Base-by-base conservation (phyloP, 2,888 invertebrate species). In the Baccha elongata region DNA sequence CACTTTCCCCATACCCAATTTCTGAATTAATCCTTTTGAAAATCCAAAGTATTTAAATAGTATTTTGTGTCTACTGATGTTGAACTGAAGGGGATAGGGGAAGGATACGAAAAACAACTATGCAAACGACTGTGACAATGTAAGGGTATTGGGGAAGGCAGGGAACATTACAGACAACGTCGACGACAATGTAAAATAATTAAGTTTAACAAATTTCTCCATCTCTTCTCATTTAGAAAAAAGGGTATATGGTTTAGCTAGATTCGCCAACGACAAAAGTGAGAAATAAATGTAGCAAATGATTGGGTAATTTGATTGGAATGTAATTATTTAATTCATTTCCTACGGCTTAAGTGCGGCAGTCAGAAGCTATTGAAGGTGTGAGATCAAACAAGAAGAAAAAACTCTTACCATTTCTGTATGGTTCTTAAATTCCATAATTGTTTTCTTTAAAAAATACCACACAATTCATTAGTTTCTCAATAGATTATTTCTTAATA, bases 281-380 rank as follows among this genome's bases (percentile, higher is more conserved):
- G 69, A 81, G 85, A 87, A 87, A 86, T 87, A 87, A 87, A 87
- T 87, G 87, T 87, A 87, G 86, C 87, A 87, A 86, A 87, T 87
- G 86, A 87, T 87, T 88, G 86, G 87, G 86, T 87, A 87, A 87
- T 87, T 87, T 86, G 87, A 87, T 85, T 74, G 64, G 60, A 81
- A 84, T 69, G 40, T 48, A n/a, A n/a, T n/a, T n/a, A n/a, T 68
- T 84, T 79, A 83, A 83, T 78, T 83, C 72, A 72, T 78, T 83
- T 83, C 26, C 53, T 67, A 17, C 32, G 26, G 37, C 26, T 5
- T 37, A 5, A n/a, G n/a, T n/a, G n/a, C n/a, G n/a, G n/a, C n/a
- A n/a, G n/a, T n/a, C n/a, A n/a, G n/a, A n/a, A n/a, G n/a, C n/a
- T n/a, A n/a, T n/a, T 4, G 23, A n/a, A n/a, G n/a, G n/a, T n/a